Conservation (phyloP, 2,797 vertebrate species). For the Pangasius djambal region DNA sequence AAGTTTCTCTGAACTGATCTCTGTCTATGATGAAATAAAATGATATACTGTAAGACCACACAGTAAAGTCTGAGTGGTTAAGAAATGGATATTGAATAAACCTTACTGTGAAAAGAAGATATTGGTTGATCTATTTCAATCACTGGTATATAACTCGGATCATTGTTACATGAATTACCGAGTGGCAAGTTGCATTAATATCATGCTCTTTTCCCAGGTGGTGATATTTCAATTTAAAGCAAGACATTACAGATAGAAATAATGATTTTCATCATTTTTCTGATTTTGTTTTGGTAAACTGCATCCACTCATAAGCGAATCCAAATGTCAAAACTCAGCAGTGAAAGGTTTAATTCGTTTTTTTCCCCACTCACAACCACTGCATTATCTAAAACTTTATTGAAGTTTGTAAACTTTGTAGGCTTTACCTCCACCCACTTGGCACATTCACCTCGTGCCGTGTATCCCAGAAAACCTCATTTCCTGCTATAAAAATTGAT, state of each 20-base stretch:
- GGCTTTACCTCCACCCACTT: not conserved
- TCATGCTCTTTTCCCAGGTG: not conserved
- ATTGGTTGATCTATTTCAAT: not conserved
- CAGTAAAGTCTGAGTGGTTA: not conserved
- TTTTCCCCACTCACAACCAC: not conserved
- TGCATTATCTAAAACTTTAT: not conserved
- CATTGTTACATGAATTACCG: not conserved
- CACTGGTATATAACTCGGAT: not conserved
- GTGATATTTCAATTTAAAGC: not conserved
- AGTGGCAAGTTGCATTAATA: not conserved
- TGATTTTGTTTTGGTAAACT: not conserved
- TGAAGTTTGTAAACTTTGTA: not conserved
- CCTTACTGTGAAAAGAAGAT: not conserved
- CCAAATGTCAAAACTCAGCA: not conserved
- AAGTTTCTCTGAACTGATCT: not conserved
- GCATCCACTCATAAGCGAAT: not conserved
- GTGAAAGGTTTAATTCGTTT: not conserved
- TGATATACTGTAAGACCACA: not conserved
- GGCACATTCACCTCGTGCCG: not conserved
- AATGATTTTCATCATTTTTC: not conserved
- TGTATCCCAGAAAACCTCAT: not conserved
- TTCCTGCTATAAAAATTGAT: not conserved
- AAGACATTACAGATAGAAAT: not conserved
- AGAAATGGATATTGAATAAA: not conserved
- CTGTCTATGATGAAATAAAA: not conserved